Evolutionary conservation across 2,888 invertebrate species (phyloP).

Genomic region (Clitarchus hookeri): DNA sequence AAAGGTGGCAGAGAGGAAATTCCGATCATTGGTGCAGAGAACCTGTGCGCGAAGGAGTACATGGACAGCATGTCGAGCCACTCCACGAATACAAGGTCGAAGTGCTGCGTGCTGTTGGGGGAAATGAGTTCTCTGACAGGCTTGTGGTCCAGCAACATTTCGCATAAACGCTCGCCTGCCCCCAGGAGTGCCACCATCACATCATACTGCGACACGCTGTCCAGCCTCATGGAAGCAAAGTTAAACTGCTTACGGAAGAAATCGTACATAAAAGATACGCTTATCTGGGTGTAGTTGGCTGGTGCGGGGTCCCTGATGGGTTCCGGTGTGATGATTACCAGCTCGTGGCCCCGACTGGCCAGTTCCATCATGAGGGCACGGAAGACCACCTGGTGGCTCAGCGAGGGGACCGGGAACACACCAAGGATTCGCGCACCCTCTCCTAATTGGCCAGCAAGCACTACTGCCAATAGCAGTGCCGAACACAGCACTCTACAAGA

Average conservation of each 20-base stretch:
- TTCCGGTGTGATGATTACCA: conserved; percentile 56
- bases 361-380: conserved; percentile 55
- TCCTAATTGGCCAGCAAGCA: neutral
- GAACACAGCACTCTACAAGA: neutral
- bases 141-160: conserved; percentile 30
- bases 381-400: conserved; percentile 58
- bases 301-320: conserved; percentile 45
- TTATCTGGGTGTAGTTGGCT: conserved; percentile 31
- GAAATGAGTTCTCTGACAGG: conserved; percentile 28
- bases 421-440: conserved; percentile 55
- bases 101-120: conserved; percentile 46
- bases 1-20: conserved; percentile 50
- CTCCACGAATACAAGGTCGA: conserved; percentile 63
- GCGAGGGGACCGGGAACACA: conserved; percentile 54
- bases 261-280: conserved; percentile 27
- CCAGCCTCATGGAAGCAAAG: neutral
- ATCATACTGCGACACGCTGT: neutral
- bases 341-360: conserved; percentile 55
- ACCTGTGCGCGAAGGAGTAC: conserved; percentile 60
- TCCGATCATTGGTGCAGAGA: conserved; percentile 59
- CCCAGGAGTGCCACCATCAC: conserved; percentile 26
- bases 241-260: conserved; percentile 28
- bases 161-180: conserved; percentile 29
- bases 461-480: neutral
- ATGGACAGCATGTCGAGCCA: conserved; percentile 56